These are phyloP conservation scores for Drosophila virilis DNA, from an alignment of 1,140 invertebrate genomes.

Conservation along the genomic window DNA sequence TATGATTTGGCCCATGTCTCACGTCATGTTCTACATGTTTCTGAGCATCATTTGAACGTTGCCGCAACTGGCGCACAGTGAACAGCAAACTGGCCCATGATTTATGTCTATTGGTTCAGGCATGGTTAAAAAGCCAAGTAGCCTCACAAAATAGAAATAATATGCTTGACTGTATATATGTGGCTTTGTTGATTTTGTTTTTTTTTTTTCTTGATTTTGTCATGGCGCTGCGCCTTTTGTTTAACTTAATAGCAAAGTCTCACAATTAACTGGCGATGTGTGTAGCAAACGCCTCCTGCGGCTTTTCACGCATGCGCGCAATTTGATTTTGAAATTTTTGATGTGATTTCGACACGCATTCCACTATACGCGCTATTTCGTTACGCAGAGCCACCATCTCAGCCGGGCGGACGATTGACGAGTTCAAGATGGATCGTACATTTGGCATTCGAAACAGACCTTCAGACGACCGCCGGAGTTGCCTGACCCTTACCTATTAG, in stretches of 20 bases:
- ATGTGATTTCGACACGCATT: conserved; percentile 65
- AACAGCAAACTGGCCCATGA: conserved; percentile 61
- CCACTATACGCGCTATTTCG: conserved; percentile 71
- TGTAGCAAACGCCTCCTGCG: conserved; percentile 60
- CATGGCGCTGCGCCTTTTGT: conserved; percentile 39
- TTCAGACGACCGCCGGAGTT: conserved; percentile 45
- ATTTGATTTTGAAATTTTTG: conserved; percentile 47
- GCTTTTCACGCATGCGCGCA: conserved; percentile 73
- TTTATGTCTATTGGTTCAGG: conserved; percentile 67
- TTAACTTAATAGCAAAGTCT: conserved; percentile 27
- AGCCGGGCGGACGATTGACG: conserved; percentile 48
- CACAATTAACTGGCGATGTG: conserved; percentile 35
- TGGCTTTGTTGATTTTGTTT: conserved; percentile 21
- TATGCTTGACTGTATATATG: conserved; percentile 4
- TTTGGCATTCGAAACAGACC: conserved; percentile 19
- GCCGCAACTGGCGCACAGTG: conserved; percentile 42
- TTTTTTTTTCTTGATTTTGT: conserved; percentile 62
- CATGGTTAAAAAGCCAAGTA: conserved; percentile 46
- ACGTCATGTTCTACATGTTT: conserved; percentile 78
- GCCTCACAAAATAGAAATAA: conserved; percentile 33
- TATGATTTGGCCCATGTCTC: conserved; percentile 61
- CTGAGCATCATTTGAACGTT: conserved; percentile 66
- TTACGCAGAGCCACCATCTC: conserved; percentile 53
- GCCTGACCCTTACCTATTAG: conserved; percentile 31
- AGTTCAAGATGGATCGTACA: conserved; percentile 65